Evolutionary conservation across 2,113 vertebrate genomes (phyloP), one percentile per base, ranked within the genome.

Genomic region (Cervus canadensis): DNA sequence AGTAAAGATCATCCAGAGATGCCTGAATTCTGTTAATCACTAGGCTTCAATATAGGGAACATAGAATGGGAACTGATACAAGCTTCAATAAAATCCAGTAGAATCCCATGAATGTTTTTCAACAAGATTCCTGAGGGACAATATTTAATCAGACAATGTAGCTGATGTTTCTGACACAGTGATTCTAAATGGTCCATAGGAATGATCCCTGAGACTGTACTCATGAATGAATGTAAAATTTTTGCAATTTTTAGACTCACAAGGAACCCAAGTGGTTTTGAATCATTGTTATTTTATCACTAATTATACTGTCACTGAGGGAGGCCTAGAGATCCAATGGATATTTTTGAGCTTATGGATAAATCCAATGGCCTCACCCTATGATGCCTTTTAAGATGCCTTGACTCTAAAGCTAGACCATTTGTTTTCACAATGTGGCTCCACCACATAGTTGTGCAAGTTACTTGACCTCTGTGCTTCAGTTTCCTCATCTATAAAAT

Each of bases 401-500:
- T 87, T 84, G 76, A 74, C n/a, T 84, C 33, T 85, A 91, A 88
- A 78, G 56, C 19, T 93, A 82, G 19, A 45, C 13, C 25, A 64
- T 16, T 87, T 62, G 57, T 79, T 89, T 95, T 81, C 83, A 93
- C 33, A 62, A 1, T 89, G 17, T 93, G 67, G 19, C 17, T 88
- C 21, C 7, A 85, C 17, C 15, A 78, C 43, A 26, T 71, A 62
- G 36, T 36, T 90, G 12, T 54, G 13, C 16, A 94, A 94, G 52
- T 91, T 79, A 93, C 21, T 62, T 59, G 71, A 97, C 45, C 1
- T 78, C 30, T 94, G 59, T 95, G 56, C 60, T 45, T 85, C 19
- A 36, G 30, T 94, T 94, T 90, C 57, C 48, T 96, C 54, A 33
- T 87, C 40, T 94, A 52, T 57, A 89, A 92, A 96, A 89, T 52